Evolutionary conservation across 1,140 invertebrate species (phyloP), one percentile per base, ranked within the genome.

Genomic region (Heliconius congener): DNA sequence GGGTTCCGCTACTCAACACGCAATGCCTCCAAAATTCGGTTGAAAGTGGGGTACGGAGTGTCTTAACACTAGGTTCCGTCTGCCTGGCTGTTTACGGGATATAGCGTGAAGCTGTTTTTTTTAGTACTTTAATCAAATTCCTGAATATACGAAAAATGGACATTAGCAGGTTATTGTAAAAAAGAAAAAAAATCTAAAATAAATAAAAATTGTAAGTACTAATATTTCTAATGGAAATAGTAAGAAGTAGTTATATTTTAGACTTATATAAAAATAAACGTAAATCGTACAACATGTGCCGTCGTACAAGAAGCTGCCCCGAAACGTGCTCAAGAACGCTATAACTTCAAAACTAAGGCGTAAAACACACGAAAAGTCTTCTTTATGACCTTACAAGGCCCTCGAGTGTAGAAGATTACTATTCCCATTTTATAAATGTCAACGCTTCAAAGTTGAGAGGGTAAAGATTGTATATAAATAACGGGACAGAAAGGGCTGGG

Each of bases 361-460:
- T 84, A 86, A 86, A 86, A 84, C 85, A 86, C 79, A 75, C 70
- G 79, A 82, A 82, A 84, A 83, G 80, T 84, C 84, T 82, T 80
- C 82, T 84, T 85, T 86, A 86, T 83, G 81, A 74, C 77, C 71
- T 83, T 81, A 83, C 83, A 83, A 82, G 82, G 73, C 81, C 73
- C 79, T 76, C 71, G 80, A 79, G 79, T 84, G 82, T 79, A n/a
- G 73, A 70, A 81, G 80, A 78, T 81, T 81, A 81, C 80, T 78
- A 75, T 78, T 76, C 39, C 74, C 76, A 81, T 83, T 83, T 83
- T 83, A 83, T 83, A 83, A 83, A 83, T 81, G 79, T 83, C 79
- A 79, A 79, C 80, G 73, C 80, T 80, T 79, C 81, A 82, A 82
- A 82, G 72, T 84, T 73, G 76, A 85, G 78, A 83, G 82, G 82